Conservation (phyloP, 2,888 invertebrate species). For the Hyalella azteca region DNA sequence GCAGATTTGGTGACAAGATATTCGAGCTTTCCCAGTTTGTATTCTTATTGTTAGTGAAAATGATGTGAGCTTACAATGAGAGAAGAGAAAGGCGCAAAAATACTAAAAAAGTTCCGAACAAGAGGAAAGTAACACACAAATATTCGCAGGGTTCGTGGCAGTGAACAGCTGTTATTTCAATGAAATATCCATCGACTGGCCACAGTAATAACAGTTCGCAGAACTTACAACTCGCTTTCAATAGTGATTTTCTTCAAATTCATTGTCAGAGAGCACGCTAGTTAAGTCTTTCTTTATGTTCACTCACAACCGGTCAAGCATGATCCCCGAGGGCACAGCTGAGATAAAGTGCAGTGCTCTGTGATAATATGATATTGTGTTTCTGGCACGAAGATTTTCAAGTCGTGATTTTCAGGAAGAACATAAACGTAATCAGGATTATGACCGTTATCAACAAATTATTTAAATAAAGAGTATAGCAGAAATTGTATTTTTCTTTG, state of each 20-base stretch:
- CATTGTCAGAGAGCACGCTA: slow-evolving; percentile 12
- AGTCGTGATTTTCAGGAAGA: too few species aligned
- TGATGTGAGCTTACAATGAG: slow-evolving; percentile 33
- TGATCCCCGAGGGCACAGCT: slow-evolving; percentile 6
- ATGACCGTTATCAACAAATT: too few species aligned
- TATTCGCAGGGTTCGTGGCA: slow-evolving; percentile 24
- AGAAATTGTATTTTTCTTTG: too few species aligned
- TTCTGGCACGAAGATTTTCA: too few species aligned
- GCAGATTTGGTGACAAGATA: too few species aligned
- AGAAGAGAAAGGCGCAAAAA: slow-evolving; percentile 29
- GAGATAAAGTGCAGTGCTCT: too few species aligned
- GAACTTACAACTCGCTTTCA: slow-evolving; percentile 22
- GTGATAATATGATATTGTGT: too few species aligned
- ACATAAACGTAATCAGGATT: too few species aligned
- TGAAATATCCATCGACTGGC: slow-evolving; percentile 34
- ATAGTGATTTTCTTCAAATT: slow-evolving; percentile 5
- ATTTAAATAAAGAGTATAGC: too few species aligned
- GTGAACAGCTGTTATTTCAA: slow-evolving; percentile 37
- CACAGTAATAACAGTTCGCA: slow-evolving; percentile 34
- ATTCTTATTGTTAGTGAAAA: slow-evolving; percentile 26
- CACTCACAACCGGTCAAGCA: neutral
- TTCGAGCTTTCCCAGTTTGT: neutral
- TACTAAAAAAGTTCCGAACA: slow-evolving; percentile 32
- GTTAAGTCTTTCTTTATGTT: neutral
- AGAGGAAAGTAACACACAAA: slow-evolving; percentile 27